Conservation (phyloP, 2,888 invertebrate genomes). For the Metellina segmentata region DNA sequence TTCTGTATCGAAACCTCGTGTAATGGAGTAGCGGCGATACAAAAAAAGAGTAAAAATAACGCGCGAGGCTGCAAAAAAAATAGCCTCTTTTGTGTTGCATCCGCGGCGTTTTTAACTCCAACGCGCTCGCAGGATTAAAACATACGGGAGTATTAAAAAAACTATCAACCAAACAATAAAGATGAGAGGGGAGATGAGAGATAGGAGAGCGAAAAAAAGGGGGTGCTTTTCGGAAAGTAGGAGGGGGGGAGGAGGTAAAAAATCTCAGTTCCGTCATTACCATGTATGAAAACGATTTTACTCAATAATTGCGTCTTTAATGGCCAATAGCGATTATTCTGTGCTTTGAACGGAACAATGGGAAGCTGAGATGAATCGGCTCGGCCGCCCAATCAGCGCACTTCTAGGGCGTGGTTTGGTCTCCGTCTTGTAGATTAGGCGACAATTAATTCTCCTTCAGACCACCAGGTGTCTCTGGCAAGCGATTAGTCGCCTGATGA, state of each 20-base stretch:
- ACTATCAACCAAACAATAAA: constrained; percentile 47
- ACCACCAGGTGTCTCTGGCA: constrained; percentile 77
- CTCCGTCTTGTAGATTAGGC: constrained; percentile 74
- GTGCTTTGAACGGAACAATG: constrained; percentile 74
- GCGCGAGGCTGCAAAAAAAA: neutral
- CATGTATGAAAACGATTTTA: constrained; percentile 77
- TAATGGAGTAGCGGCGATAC: constrained; percentile 51
- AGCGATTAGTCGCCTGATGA: constrained; percentile 76
- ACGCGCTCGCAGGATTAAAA: constrained; percentile 54
- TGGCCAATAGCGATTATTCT: constrained; percentile 77
- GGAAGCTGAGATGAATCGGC: constrained; percentile 74
- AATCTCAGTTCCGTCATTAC: constrained; percentile 72
- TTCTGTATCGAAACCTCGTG: constrained; percentile 73
- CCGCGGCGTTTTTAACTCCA: constrained; percentile 64
- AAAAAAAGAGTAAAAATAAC: constrained; percentile 34
- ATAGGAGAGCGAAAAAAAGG: constrained; percentile 33
- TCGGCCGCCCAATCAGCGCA: constrained; percentile 65
- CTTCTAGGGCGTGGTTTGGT: constrained; percentile 65
- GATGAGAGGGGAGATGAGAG: constrained; percentile 38
- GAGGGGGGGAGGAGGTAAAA: constrained; percentile 36
- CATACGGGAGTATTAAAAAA: constrained; percentile 60
- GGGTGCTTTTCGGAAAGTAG: constrained; percentile 36
- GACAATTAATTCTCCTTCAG: constrained; percentile 77
- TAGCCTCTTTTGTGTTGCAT: constrained; percentile 64
- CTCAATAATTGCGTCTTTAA: constrained; percentile 76